Conservation (phyloP, 2,797 vertebrate genomes). For the Lepilemur septentrionalis region DNA sequence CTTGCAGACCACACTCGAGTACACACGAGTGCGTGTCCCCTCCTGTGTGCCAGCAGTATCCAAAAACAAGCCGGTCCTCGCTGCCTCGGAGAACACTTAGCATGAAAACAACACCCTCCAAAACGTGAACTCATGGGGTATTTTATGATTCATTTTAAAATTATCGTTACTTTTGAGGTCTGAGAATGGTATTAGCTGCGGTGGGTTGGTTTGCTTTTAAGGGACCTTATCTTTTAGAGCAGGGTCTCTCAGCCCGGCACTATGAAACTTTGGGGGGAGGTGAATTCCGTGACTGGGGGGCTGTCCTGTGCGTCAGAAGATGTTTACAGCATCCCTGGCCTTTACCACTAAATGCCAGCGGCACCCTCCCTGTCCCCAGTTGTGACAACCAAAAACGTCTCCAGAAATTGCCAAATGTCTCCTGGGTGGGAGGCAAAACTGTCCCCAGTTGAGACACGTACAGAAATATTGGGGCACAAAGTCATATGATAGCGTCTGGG, state of each 20-base stretch:
- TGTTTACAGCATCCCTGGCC: neutral
- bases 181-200: neutral
- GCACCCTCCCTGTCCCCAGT: neutral
- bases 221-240: neutral
- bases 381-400: neutral
- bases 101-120: neutral
- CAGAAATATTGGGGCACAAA: neutral
- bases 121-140: neutral
- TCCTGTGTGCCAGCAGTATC: neutral
- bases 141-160: neutral
- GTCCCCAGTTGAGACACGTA: fast-evolving
- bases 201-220: neutral
- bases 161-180: neutral
- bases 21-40: fast-evolving
- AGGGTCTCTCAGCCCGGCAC: neutral
- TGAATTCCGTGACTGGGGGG: neutral
- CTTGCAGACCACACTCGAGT: too few species aligned
- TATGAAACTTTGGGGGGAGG: neutral
- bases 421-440: neutral
- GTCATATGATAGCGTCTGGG: neutral
- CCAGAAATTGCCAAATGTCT: neutral
- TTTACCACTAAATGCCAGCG: neutral
- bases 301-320: neutral
- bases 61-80: neutral
- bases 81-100: neutral